Conservation (phyloP, 2,888 invertebrate genomes). For the Drosophila meridionalis region DNA sequence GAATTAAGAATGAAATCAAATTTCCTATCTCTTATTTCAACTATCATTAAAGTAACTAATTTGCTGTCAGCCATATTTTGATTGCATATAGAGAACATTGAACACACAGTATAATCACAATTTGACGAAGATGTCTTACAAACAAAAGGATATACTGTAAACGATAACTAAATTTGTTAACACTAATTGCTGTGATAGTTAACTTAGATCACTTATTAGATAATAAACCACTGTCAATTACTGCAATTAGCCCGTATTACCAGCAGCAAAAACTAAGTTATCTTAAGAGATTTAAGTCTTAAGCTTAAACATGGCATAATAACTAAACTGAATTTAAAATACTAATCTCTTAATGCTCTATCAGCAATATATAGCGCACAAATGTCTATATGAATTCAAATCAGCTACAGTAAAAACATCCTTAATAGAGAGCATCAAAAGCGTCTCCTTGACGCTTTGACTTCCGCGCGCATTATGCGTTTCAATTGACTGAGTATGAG, state of each 20-base stretch:
- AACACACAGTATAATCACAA: too few species aligned
- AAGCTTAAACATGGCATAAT: background rate
- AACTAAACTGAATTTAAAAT: background rate
- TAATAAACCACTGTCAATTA: background rate
- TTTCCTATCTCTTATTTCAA: too few species aligned
- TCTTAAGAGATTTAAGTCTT: background rate
- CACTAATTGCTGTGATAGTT: background rate
- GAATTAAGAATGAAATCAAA: too few species aligned
- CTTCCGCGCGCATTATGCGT: conserved; percentile 25
- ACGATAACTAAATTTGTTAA: background rate
- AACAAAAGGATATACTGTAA: background rate
- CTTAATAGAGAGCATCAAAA: background rate
- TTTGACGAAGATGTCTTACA: background rate
- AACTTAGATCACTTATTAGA: background rate
- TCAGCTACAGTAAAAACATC: background rate
- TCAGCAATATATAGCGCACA: background rate
- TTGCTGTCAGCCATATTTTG: too few species aligned
- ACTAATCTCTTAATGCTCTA: background rate
- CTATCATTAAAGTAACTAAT: too few species aligned
- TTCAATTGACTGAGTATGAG: conserved; percentile 37
- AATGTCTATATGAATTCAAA: background rate
- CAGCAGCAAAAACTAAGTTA: background rate
- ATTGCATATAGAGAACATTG: too few species aligned
- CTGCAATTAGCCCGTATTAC: background rate
- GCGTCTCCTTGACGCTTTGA: conserved; percentile 1